These are phyloP conservation scores for Andrena cerasifolii DNA, from an alignment of 1,140 invertebrate genomes.

Conservation along the genomic window DNA sequence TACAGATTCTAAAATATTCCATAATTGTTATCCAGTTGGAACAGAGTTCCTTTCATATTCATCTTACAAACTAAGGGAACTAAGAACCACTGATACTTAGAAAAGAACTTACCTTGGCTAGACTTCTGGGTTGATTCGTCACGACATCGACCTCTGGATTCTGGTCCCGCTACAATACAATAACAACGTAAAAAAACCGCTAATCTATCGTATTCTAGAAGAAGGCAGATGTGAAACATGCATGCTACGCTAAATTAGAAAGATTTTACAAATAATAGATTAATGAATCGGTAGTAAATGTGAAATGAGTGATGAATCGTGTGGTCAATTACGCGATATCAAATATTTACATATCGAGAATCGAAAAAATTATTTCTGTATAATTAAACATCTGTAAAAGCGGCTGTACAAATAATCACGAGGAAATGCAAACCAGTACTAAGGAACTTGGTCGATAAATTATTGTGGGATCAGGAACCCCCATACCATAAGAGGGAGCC, in stretches of 20 bases:
- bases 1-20: neutral
- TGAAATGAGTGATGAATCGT: constrained; percentile 27
- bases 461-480: too few species aligned
- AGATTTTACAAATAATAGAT: constrained; percentile 55
- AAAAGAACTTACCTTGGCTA: constrained; percentile 76
- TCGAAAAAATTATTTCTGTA: neutral
- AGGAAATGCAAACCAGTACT: neutral
- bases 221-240: constrained; percentile 46
- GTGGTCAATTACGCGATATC: neutral
- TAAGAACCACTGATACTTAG: constrained; percentile 50
- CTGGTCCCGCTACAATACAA: constrained; percentile 81
- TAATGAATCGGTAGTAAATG: constrained; percentile 16
- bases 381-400: neutral
- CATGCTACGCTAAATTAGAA: constrained; percentile 58
- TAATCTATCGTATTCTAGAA: constrained; percentile 75
- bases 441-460: too few species aligned
- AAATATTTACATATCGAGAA: constrained; percentile 3
- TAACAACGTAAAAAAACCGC: constrained; percentile 81
- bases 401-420: neutral
- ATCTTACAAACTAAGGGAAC: constrained; percentile 25
- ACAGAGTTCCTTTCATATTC: neutral
- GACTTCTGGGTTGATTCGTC: constrained; percentile 78
- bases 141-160: constrained; percentile 77
- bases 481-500: too few species aligned
- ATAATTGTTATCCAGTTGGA: neutral